Evolutionary conservation across 2,888 invertebrate species (phyloP).

Genomic region (Lamproptera curius): DNA sequence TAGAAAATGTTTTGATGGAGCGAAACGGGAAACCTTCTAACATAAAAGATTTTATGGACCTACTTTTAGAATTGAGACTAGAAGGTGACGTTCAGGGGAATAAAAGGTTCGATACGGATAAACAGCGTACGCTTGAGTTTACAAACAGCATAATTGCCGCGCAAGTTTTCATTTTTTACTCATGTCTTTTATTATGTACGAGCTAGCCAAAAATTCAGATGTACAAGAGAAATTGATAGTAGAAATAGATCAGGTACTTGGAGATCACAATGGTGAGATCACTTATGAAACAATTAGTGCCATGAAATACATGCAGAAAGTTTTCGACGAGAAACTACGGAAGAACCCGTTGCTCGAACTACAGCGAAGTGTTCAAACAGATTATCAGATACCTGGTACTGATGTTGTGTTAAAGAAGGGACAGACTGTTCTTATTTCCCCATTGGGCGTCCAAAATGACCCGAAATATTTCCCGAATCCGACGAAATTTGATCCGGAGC

Average conservation of each 20-base stretch:
- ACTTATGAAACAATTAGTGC: conserved; percentile 51
- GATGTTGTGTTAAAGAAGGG: conserved; percentile 47
- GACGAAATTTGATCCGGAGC: conserved; percentile 61
- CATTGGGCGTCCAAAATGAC: conserved; percentile 56
- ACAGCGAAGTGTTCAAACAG: neutral
- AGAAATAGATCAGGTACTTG: conserved; percentile 44
- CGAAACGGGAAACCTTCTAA: conserved; percentile 37
- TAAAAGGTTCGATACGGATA: conserved; percentile 24
- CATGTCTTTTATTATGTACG: conserved; percentile 48
- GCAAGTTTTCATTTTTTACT: conserved; percentile 62
- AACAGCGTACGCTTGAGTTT: conserved; percentile 36
- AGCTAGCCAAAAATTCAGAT: conserved; percentile 50
- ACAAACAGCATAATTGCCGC: conserved; percentile 48
- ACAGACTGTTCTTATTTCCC: conserved; percentile 42
- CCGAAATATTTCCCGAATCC: conserved; percentile 35
- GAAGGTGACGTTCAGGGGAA: conserved; percentile 30
- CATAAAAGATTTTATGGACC: conserved; percentile 48
- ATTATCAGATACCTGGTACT: conserved; percentile 24
- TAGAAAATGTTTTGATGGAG: conserved; percentile 31
- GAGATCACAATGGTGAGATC: conserved; percentile 41
- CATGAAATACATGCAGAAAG: conserved; percentile 56
- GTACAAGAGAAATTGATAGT: conserved; percentile 47
- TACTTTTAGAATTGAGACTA: conserved; percentile 40
- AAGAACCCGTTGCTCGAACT: conserved; percentile 10
- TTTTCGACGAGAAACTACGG: conserved; percentile 37